Evolutionary conservation across 1,140 invertebrate species (phyloP).

Genomic region (Lysiphlebus fabarum): DNA sequence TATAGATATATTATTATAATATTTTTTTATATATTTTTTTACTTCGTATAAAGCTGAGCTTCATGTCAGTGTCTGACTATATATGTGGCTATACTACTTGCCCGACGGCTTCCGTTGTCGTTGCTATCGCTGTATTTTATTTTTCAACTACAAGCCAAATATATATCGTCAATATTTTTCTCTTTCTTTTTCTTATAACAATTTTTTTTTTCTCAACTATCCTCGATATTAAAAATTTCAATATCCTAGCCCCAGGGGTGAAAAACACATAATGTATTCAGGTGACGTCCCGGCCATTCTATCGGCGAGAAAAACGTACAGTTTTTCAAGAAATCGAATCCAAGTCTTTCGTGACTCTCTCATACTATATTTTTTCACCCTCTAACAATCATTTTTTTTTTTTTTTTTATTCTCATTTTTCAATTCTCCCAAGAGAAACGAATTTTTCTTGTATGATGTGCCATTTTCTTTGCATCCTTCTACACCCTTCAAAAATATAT

Average conservation of each 20-base stretch:
- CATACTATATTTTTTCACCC: slow-evolving; percentile 11
- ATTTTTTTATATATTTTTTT: too few relatives aligned
- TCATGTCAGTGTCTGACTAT: slow-evolving; percentile 7
- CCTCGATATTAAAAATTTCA: slow-evolving; percentile 58
- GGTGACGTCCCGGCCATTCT: slow-evolving; percentile 57
- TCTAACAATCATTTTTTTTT: slow-evolving; percentile 25
- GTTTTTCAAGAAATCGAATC: slow-evolving; percentile 56
- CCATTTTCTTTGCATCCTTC: slow-evolving; percentile 3
- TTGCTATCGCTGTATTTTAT: slow-evolving; percentile 22
- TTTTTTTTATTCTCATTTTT: not conserved
- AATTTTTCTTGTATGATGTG: not conserved
- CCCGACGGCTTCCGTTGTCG: slow-evolving; percentile 20
- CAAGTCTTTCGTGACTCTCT: slow-evolving; percentile 19
- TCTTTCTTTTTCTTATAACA: slow-evolving; percentile 3
- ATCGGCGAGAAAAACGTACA: slow-evolving; percentile 57
- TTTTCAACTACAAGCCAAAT: not conserved
- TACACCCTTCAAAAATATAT: not conserved
- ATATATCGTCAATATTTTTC: not conserved
- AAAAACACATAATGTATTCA: slow-evolving; percentile 58
- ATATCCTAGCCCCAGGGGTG: slow-evolving; percentile 56
- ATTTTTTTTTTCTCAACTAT: slow-evolving; percentile 31
- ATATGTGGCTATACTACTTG: slow-evolving; percentile 5
- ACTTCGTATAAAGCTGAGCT: too few relatives aligned
- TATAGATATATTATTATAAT: too few relatives aligned
- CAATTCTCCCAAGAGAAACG: not conserved